phyloP scores from a whole-genome alignment of 2,113 vertebrate species.

The Aspiorhynchus laticeps region DNA sequence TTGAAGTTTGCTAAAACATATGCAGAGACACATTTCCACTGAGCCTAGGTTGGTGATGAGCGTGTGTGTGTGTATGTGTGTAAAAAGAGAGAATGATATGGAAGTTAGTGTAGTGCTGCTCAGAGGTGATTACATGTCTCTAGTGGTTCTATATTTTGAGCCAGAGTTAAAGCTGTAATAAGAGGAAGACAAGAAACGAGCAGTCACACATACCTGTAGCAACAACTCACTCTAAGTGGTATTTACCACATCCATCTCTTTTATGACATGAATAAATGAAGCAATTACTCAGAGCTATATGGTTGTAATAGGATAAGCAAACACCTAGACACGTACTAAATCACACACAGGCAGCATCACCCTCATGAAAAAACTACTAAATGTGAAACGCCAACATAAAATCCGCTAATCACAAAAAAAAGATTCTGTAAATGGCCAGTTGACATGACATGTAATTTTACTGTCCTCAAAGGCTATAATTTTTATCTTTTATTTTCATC shows the following conservation, averaged over 20 bases:
- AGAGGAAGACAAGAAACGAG: background rate
- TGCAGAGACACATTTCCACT: background rate
- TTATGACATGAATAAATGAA: slow-evolving; percentile 18
- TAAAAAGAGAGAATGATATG: background rate
- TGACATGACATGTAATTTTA: background rate
- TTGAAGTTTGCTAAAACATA: background rate
- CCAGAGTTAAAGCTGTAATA: background rate
- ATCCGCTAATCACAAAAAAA: background rate
- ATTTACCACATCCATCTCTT: slow-evolving; percentile 15
- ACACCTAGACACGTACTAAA: background rate
- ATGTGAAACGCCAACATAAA: background rate
- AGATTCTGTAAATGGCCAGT: too few species aligned
- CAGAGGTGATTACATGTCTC: background rate
- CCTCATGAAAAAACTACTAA: background rate
- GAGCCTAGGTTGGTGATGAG: background rate
- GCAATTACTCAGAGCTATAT: slow-evolving; percentile 6
- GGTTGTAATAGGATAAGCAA: background rate
- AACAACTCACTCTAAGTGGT: background rate
- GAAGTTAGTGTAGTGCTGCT: background rate
- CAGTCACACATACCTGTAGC: background rate
- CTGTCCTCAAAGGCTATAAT: background rate
- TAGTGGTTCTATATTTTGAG: background rate
- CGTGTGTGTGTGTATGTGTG: background rate
- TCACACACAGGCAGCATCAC: background rate
- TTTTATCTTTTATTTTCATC: background rate